phyloP scores from a whole-genome alignment of 2,797 vertebrate species.

The Limosa lapponica region DNA sequence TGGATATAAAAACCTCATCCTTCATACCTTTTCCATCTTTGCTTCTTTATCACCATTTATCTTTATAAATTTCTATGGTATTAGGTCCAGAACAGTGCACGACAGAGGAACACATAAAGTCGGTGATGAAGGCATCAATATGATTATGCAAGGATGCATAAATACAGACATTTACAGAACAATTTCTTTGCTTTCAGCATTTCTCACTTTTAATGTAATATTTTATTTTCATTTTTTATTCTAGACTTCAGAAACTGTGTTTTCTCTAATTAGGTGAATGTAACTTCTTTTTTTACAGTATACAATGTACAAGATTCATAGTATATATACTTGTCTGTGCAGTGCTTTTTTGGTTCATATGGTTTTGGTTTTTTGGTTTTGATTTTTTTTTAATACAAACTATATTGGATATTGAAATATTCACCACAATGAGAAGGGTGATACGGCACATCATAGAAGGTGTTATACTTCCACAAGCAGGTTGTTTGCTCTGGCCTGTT shows the following conservation, averaged over 20 bases:
- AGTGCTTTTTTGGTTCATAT: neutral
- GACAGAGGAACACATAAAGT: neutral
- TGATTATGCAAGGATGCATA: rapidly evolving
- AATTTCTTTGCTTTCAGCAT: neutral
- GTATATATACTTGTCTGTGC: neutral
- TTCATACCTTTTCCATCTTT: slow-evolving; percentile 20
- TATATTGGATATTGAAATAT: neutral
- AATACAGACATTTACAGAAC: neutral
- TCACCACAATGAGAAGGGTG: neutral
- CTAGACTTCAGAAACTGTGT: neutral
- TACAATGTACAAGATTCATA: neutral
- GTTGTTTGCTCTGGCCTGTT: neutral
- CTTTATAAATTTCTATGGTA: neutral
- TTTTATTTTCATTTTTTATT: neutral
- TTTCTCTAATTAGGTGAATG: neutral
- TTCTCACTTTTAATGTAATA: neutral
- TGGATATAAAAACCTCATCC: slow-evolving; percentile 14
- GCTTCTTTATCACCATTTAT: slow-evolving; percentile 31
- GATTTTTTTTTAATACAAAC: neutral
- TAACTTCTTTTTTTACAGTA: neutral
- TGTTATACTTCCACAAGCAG: neutral
- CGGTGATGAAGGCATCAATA: neutral
- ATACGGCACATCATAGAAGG: neutral
- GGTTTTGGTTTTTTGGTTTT: neutral
- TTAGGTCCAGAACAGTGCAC: neutral